These are phyloP conservation scores for Cyprinodon brontotheroides DNA, from an alignment of 2,113 vertebrate genomes.

Conservation along the genomic window DNA sequence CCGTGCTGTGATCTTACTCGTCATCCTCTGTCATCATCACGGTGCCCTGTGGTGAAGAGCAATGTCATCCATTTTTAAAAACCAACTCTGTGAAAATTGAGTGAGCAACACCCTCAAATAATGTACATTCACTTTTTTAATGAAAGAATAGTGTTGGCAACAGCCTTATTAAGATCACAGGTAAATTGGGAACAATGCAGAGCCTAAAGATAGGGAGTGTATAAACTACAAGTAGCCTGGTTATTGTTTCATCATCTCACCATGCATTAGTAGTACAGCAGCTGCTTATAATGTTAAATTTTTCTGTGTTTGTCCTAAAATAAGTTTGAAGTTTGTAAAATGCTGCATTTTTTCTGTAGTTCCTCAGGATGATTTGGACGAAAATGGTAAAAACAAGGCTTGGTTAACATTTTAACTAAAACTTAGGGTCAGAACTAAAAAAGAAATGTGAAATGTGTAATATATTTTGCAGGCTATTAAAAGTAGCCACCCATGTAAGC, in stretches of 20 bases:
- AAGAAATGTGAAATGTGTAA: neutral
- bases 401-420: neutral
- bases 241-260: neutral
- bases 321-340: too few relatives aligned
- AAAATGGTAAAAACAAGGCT: neutral
- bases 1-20: too few relatives aligned
- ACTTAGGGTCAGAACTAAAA: neutral
- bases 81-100: neutral
- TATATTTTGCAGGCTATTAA: neutral
- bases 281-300: neutral
- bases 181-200: conserved; percentile 31
- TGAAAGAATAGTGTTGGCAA: conserved; percentile 48
- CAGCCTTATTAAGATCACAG: conserved; percentile 57
- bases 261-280: neutral
- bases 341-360: neutral
- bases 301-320: too few relatives aligned
- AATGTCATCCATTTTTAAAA: neutral
- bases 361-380: neutral
- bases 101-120: neutral
- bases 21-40: too few relatives aligned
- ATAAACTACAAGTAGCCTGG: neutral
- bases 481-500: neutral
- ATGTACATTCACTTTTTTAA: neutral
- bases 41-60: neutral
- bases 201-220: neutral